Percentiles rank a stretch among this genome's conserved stretches.
Conservation (phyloP, 2,888 invertebrate genomes). For the Polydesmus complanatus region DNA sequence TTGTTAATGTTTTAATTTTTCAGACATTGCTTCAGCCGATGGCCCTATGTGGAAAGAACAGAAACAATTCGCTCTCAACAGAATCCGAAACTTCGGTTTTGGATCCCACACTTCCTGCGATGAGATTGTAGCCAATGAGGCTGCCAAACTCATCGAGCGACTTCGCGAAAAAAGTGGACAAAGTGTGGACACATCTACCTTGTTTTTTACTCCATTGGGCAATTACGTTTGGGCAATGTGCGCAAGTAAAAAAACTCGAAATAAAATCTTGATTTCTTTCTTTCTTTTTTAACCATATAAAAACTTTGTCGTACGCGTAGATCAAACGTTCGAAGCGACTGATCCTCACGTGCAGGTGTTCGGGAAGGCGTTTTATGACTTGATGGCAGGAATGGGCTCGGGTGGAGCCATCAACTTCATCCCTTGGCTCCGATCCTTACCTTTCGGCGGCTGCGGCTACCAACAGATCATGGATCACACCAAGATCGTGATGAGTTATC, state of each 20-base stretch:
- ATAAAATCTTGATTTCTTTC: neutral
- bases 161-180: neutral
- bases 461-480: neutral
- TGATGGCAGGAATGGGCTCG: neutral
- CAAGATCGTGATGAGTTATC: neutral
- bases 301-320: neutral
- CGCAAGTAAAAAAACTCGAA: neutral
- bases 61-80: neutral
- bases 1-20: too few species aligned
- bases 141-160: neutral
- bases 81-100: neutral
- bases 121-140: neutral
- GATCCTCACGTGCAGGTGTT: neutral
- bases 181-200: neutral
- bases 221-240: neutral
- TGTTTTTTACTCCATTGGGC: neutral
- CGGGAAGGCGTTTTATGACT: neutral
- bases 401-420: neutral
- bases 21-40: neutral
- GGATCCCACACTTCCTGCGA: neutral
- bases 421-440: neutral
- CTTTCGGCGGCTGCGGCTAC: neutral
- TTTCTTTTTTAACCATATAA: neutral
- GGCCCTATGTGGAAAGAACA: neutral
- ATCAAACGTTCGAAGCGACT: neutral